These are phyloP conservation scores for Amphiprion clarkii DNA, from an alignment of 2,797 vertebrate species.

Conservation along the genomic window DNA sequence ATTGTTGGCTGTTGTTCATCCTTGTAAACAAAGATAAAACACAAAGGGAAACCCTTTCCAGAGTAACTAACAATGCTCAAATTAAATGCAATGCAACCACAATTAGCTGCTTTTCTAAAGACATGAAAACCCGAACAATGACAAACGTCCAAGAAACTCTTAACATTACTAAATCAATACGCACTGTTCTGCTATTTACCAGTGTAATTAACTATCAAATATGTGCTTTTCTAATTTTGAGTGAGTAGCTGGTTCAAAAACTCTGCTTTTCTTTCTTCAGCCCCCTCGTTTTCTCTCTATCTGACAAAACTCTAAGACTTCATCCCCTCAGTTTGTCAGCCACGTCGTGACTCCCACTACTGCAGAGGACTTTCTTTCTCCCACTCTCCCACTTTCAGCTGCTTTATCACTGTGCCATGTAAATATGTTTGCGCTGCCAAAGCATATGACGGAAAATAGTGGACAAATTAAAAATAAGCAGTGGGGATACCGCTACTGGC, in stretches of 20 bases:
- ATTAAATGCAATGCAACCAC: background rate
- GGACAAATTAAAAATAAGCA: constrained; percentile 27
- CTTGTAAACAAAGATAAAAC: constrained; percentile 27
- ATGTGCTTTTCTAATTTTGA: constrained; percentile 3
- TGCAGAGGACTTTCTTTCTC: constrained; percentile 19
- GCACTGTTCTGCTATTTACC: background rate
- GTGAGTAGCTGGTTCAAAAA: background rate
- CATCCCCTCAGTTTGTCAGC: constrained; percentile 42
- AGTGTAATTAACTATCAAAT: background rate
- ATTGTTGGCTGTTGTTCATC: constrained; percentile 5
- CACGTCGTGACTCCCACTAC: constrained; percentile 52
- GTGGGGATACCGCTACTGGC: constrained; percentile 38
- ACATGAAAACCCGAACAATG: background rate
- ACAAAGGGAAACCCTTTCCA: constrained; percentile 29
- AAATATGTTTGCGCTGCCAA: constrained; percentile 33
- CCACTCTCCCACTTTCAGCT: constrained; percentile 8
- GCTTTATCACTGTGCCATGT: constrained; percentile 37
- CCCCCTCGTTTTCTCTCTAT: constrained; percentile 13
- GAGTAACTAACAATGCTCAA: background rate
- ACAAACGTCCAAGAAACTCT: constrained; percentile 1
- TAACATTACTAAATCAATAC: background rate
- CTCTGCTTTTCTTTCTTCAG: constrained; percentile 32
- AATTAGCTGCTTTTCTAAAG: too few species aligned
- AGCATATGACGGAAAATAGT: background rate
- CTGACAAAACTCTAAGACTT: constrained; percentile 27